Conservation (phyloP, 1,140 invertebrate species). For the Drosophila virilis region DNA sequence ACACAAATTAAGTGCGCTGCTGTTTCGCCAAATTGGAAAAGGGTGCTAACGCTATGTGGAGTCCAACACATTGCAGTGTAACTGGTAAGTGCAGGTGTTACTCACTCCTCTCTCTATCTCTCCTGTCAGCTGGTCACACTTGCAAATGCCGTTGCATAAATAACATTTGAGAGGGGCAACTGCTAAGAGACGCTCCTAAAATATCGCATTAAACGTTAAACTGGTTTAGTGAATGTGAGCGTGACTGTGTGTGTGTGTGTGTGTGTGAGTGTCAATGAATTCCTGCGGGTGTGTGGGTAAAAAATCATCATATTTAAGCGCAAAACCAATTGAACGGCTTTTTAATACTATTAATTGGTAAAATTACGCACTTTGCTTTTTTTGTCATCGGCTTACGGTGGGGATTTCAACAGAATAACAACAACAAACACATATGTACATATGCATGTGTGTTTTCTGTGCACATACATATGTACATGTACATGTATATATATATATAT, state of each 20-base stretch:
- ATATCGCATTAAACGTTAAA: constrained; percentile 64
- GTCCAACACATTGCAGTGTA: constrained; percentile 77
- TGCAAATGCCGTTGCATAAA: constrained; percentile 31
- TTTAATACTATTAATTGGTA: constrained; percentile 35
- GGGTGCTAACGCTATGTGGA: constrained; percentile 63
- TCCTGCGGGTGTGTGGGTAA: constrained; percentile 7
- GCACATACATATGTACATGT: no score
- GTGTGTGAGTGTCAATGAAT: constrained; percentile 22
- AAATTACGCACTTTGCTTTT: constrained; percentile 31
- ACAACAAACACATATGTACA: neutral
- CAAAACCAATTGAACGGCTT: constrained; percentile 16
- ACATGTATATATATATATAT: neutral
- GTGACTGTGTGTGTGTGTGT: constrained; percentile 28
- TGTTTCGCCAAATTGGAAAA: constrained; percentile 7
- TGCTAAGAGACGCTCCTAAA: constrained; percentile 34
- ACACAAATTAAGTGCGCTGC: constrained; percentile 26
- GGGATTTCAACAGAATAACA: constrained; percentile 15
- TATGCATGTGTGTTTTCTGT: neutral
- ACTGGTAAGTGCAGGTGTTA: constrained; percentile 65
- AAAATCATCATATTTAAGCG: constrained; percentile 10
- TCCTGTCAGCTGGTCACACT: constrained; percentile 14
- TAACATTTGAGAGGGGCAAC: constrained; percentile 10
- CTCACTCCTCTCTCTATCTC: constrained; percentile 2
- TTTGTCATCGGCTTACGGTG: constrained; percentile 37
- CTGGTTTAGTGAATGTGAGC: constrained; percentile 47